Evolutionary conservation across 2,797 vertebrate genomes (phyloP), one percentile per base, ranked within the genome.

Genomic region (Pseudomugil gertrudae): DNA sequence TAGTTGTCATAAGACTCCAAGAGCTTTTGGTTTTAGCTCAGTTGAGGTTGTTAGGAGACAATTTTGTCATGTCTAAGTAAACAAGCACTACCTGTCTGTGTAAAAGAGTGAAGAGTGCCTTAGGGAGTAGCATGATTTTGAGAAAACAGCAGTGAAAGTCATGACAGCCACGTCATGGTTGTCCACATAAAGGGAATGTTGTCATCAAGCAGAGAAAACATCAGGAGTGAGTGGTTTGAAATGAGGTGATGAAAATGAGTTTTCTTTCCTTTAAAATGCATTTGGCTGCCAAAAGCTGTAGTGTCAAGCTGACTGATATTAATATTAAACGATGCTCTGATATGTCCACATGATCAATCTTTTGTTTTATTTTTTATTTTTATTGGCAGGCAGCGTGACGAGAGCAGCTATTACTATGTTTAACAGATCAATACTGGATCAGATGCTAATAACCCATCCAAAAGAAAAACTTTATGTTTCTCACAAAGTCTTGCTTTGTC

Each of bases 21-120:
- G 71, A 79, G 61, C 54, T 60, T 74, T 70, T 52, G 35, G 63
- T 84, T 77, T 84, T 45, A 59, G 60, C 32, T 55, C 56, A 13
- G 26, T 36, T n/a, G 67, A 66, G 47, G 55, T n/a, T 60, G 33
- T 69, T 64, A 81, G 74, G 56, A 57, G 27, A 61, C 55, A 26
- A 23, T 47, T 59, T 67, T 53, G 60, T 55, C 57, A 30, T 43
- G 55, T 45, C 24, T 47, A 53, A 72, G 74, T 60, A 68, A 77
- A 77, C 66, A 70, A 58, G 9, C 23, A 23, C 15, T 30, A 74
- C 72, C 72, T 74, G 47, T 73, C 57, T 69, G 45, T 30, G 33
- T 40, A 58, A 54, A 35, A 45, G 8, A 53, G 54, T 63, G 77
- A 27, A 65, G 68, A 50, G 57, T 47, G 74, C 73, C 79, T 8